Base-by-base conservation (phyloP, 2,888 invertebrate genomes). In the Oxyteleia sp. region DNA sequence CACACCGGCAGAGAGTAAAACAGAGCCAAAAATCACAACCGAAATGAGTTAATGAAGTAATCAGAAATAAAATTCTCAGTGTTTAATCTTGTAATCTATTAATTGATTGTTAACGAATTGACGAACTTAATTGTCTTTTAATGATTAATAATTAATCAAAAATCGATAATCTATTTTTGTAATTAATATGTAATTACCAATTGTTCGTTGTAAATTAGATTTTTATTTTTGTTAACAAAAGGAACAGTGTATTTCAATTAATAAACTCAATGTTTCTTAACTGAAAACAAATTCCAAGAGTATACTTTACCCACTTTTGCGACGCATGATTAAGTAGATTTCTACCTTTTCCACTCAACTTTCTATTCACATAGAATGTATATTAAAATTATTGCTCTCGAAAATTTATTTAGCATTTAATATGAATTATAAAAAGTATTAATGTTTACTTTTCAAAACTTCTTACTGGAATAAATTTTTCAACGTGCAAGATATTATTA, bases 1-100 rank as follows among this genome's bases (percentile, higher is more conserved):
- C 13, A 84, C 88, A 69, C 92, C 92, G 2, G 88, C 91, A 3
- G 88, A 87, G 15, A 87, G 90, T 64, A 86, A 86, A 74, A 55
- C 85, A 35, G 87, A 87, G 38, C 80, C 87, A 43, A 66, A 74
- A 45, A 88, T 89, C 47, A 87, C 88, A 32, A 88, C 88, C 5
- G 88, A 88, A 64, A 79, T 85, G 15, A 81, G 71, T 59, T 86
- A 79, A 83, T n/a, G n/a, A n/a, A n/a, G n/a, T n/a, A n/a, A n/a
- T n/a, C n/a, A n/a, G n/a, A n/a, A n/a, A n/a, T n/a, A n/a, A n/a
- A n/a, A n/a, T n/a, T n/a, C n/a, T n/a, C n/a, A n/a, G n/a, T n/a
- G n/a, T n/a, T n/a, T n/a, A n/a, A n/a, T n/a, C n/a, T n/a, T n/a
- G n/a, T 26, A 26, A 26, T 49, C 20, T 8, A 23, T 49, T 18